Evolutionary conservation across 2,113 vertebrate genomes (phyloP).

Genomic region (Bubo blakistoni): DNA sequence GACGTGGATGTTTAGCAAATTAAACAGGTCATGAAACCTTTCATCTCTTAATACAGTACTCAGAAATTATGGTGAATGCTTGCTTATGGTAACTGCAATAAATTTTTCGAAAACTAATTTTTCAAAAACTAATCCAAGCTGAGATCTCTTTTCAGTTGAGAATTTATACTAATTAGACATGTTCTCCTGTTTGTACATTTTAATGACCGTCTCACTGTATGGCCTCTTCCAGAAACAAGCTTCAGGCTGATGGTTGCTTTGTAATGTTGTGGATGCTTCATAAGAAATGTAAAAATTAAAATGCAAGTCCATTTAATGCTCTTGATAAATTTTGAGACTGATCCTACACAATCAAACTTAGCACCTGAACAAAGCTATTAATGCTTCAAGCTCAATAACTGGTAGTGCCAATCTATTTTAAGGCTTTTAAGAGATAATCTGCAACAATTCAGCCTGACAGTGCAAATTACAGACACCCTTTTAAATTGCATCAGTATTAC

Average conservation of each 20-base stretch:
- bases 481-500: not conserved
- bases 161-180: not conserved
- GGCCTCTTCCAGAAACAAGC: not conserved
- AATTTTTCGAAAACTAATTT: not conserved
- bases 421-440: conserved; percentile 3
- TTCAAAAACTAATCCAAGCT: not conserved
- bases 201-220: not conserved
- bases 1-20: not conserved
- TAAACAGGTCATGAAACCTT: conserved; percentile 11
- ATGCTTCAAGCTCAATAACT: not conserved
- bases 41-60: conserved; percentile 16
- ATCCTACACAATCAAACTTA: not conserved
- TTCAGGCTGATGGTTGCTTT: not conserved
- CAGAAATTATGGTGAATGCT: not conserved
- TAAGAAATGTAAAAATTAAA: not conserved
- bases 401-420: not conserved
- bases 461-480: not conserved
- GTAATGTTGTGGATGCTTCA: not conserved
- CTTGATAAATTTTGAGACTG: not conserved
- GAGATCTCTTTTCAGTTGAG: not conserved
- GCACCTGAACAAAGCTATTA: not conserved
- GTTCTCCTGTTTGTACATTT: not conserved
- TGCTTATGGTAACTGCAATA: not conserved
- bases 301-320: not conserved
- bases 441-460: not conserved